These are phyloP conservation scores for Hydrozoanthus gracilis DNA, from an alignment of 92 coral and sea anemone genomes.

Conservation along the genomic window DNA sequence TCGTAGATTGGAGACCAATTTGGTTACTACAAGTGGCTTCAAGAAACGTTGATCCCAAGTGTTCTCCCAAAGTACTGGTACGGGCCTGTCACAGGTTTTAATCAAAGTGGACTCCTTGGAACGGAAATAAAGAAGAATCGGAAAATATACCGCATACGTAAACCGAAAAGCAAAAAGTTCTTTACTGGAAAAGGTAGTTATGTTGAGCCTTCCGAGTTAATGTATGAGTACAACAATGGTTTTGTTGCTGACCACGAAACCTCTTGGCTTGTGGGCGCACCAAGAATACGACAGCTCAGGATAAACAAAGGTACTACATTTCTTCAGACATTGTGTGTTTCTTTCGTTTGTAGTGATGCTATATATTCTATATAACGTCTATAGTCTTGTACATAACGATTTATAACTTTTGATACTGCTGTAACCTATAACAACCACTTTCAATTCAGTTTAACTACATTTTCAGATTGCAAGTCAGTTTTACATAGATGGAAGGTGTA, in stretches of 20 bases:
- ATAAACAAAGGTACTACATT: slow-evolving; percentile 57
- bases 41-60: slow-evolving; percentile 67
- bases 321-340: neutral
- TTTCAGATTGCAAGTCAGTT: too few species aligned
- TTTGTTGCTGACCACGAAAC: slow-evolving; percentile 93
- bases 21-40: slow-evolving; percentile 81
- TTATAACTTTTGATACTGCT: too few species aligned
- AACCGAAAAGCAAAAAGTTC: slow-evolving; percentile 40
- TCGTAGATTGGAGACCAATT: slow-evolving; percentile 61
- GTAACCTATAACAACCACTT: too few species aligned
- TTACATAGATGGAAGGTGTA: too few species aligned
- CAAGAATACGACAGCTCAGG: slow-evolving; percentile 90
- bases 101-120: slow-evolving; percentile 42
- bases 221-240: slow-evolving; percentile 58
- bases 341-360: neutral
- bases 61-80: slow-evolving; percentile 91
- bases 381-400: too few species aligned
- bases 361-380: too few species aligned
- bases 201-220: slow-evolving; percentile 47
- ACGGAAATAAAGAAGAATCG: slow-evolving; percentile 52
- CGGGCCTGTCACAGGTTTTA: slow-evolving; percentile 78
- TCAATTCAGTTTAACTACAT: too few species aligned
- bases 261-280: slow-evolving; percentile 85
- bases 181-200: slow-evolving; percentile 46
- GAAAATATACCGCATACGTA: slow-evolving; percentile 57